Conservation (phyloP, 2,113 vertebrate genomes). For the Pelobates fuscus region DNA sequence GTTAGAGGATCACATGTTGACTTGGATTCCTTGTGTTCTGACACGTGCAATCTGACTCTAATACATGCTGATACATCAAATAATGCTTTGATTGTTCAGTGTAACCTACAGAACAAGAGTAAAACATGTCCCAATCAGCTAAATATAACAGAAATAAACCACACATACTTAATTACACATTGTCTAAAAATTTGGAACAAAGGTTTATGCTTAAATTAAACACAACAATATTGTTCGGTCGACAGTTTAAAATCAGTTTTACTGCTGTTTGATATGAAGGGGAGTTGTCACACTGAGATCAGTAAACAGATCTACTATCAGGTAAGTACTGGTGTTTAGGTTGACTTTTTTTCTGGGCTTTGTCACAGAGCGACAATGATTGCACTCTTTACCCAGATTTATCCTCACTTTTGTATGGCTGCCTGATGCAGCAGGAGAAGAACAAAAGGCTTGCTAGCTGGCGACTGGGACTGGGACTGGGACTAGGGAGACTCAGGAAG, state of each 20-base stretch:
- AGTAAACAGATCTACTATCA: too few relatives aligned
- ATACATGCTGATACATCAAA: neutral
- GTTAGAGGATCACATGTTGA: slow-evolving; percentile 33
- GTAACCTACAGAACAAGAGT: slow-evolving; percentile 2
- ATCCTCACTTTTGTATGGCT: too few relatives aligned
- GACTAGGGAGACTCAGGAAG: too few relatives aligned
- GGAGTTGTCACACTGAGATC: too few relatives aligned
- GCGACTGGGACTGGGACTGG: too few relatives aligned
- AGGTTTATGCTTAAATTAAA: neutral
- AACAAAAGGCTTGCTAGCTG: too few relatives aligned
- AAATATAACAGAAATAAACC: slow-evolving; percentile 30
- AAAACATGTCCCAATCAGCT: slow-evolving; percentile 18
- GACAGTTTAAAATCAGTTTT: too few relatives aligned
- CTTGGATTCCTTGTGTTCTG: neutral
- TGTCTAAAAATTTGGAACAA: neutral
- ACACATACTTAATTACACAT: slow-evolving; percentile 10
- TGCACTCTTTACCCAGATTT: too few relatives aligned
- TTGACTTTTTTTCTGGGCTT: too few relatives aligned
- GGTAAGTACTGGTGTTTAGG: too few relatives aligned
- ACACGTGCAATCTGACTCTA: neutral
- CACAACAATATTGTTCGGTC: neutral
- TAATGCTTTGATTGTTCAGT: neutral
- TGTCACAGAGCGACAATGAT: too few relatives aligned
- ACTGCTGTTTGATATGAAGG: neutral
- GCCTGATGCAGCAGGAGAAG: too few relatives aligned